These are phyloP conservation scores for Ctenodactylus gundi DNA, from an alignment of 2,113 vertebrate species.

Conservation along the genomic window DNA sequence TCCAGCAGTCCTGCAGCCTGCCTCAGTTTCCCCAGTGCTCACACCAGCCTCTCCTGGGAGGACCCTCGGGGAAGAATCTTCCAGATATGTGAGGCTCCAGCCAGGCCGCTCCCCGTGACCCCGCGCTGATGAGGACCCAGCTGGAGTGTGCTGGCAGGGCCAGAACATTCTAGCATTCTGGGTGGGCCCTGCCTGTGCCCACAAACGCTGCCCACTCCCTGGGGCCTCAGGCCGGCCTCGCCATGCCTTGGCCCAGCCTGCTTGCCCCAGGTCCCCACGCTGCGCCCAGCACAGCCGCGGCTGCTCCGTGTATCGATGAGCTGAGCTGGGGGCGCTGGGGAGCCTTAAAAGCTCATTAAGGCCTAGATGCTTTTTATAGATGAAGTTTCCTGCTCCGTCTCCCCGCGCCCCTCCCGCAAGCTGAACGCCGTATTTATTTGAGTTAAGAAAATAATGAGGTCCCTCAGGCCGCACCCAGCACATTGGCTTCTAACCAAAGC, in stretches of 20 bases:
- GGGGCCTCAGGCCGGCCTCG: neutral
- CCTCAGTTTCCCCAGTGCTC: no score
- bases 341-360: constrained; percentile 64
- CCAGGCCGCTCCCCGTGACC: no score
- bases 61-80: no score
- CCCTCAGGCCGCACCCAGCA: constrained; percentile 67
- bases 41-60: no score
- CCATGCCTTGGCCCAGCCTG: neutral
- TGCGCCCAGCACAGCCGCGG: neutral
- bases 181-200: no score
- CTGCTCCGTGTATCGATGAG: neutral
- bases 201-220: neutral
- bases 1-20: no score
- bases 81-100: no score
- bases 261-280: neutral
- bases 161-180: no score
- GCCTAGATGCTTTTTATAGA: constrained; percentile 54
- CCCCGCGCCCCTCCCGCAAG: neutral
- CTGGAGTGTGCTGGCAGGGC: no score
- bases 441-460: constrained; percentile 79
- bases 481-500: constrained; percentile 70
- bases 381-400: constrained; percentile 7
- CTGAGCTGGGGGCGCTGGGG: neutral
- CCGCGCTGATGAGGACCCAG: no score
- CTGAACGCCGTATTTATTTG: constrained; percentile 73